These are phyloP conservation scores for Synergus itoensis DNA, from an alignment of 2,888 invertebrate genomes.

Conservation along the genomic window DNA sequence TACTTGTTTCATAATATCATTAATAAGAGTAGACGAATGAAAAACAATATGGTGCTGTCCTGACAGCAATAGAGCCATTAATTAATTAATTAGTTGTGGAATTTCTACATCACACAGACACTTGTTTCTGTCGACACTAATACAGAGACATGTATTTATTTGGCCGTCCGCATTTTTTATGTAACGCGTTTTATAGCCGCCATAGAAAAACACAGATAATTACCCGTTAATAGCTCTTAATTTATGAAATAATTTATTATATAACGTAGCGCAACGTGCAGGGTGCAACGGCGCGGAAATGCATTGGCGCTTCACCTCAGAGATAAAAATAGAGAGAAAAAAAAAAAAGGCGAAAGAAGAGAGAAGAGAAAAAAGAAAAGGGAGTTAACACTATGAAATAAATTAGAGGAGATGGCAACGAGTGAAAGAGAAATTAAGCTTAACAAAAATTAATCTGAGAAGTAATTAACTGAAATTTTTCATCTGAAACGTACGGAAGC, in stretches of 20 bases:
- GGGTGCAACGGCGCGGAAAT: conserved; percentile 43
- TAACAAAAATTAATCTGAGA: conserved; percentile 39
- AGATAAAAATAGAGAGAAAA: conserved; percentile 21
- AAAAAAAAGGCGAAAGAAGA: not conserved
- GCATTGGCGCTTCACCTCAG: conserved; percentile 39
- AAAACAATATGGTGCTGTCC: conserved; percentile 28
- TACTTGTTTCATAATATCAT: not conserved
- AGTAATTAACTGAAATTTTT: conserved; percentile 44
- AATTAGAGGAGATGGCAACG: conserved; percentile 31
- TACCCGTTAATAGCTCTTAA: conserved; percentile 70
- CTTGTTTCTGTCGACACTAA: conserved; percentile 33
- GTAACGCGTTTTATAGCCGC: conserved; percentile 35
- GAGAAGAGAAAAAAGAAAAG: conserved; percentile 22
- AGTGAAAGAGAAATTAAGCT: conserved; percentile 37
- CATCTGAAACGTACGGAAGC: conserved; percentile 36
- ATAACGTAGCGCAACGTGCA: conserved; percentile 59
- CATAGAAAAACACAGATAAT: conserved; percentile 69
- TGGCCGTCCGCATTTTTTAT: conserved; percentile 24
- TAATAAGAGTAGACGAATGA: not conserved
- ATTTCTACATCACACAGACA: conserved; percentile 28
- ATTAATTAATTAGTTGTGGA: conserved; percentile 44
- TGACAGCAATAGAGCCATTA: conserved; percentile 31
- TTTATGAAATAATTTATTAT: conserved; percentile 71
- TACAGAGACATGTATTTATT: conserved; percentile 37
- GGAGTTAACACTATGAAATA: conserved; percentile 32